Evolutionary conservation across 2,113 vertebrate species (phyloP).

Genomic region (Actenoides hombroni): DNA sequence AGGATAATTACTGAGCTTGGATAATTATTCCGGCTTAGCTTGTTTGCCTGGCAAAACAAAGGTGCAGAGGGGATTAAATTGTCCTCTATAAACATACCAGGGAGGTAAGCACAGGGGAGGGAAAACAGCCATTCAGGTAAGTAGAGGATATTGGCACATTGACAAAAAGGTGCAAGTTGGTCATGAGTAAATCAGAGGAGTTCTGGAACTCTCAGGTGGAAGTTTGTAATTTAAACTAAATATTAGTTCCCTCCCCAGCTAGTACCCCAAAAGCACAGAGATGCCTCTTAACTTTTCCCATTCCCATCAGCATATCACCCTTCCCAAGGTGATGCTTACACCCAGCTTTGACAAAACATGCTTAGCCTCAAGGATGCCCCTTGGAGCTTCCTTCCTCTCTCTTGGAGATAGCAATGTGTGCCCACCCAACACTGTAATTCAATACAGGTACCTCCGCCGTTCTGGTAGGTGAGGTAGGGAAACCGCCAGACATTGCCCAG

Average conservation of each 20-base stretch:
- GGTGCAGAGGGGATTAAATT: background rate
- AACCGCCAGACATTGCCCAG: constrained; percentile 96
- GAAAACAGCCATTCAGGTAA: background rate
- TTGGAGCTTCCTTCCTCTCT: background rate
- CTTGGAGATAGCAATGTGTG: background rate
- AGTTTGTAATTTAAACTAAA: background rate
- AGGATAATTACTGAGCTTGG: background rate
- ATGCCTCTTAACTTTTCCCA: background rate
- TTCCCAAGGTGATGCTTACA: background rate
- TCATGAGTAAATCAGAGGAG: background rate
- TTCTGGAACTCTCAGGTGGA: background rate
- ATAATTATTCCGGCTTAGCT: constrained; percentile 9
- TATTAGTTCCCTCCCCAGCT: background rate
- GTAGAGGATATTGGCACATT: background rate
- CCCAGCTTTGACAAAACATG: background rate
- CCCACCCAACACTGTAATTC: background rate
- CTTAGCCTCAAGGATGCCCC: background rate
- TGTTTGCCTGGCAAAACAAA: constrained; percentile 11
- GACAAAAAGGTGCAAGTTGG: background rate
- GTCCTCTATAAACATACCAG: background rate
- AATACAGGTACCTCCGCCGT: constrained; percentile 85
- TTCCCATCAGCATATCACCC: background rate
- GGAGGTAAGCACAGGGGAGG: background rate
- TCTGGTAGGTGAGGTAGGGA: constrained; percentile 91
- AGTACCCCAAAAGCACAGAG: background rate